Evolutionary conservation across 1,140 invertebrate species (phyloP).

Genomic region (Dreissena rostriformis): DNA sequence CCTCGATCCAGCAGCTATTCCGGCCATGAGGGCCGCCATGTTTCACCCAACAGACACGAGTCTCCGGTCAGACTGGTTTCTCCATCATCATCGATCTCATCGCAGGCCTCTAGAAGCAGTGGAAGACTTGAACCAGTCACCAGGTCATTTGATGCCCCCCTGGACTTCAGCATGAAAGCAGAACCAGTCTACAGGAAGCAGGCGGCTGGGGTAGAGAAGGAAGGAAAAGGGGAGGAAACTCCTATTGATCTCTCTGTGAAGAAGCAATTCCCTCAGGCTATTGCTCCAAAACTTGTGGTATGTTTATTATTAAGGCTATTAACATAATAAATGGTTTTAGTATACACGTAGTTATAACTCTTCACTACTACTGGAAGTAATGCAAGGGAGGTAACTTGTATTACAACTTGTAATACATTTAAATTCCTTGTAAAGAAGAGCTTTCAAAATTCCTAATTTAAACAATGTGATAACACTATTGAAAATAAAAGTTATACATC

Average conservation of each 20-base stretch:
- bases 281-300: slow-evolving; percentile 42
- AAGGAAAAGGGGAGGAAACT: slow-evolving; percentile 51
- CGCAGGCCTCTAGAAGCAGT: slow-evolving; percentile 11
- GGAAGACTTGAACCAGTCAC: slow-evolving; percentile 63
- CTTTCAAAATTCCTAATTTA: too few species aligned
- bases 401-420: too few species aligned
- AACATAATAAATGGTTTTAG: too few species aligned
- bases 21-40: slow-evolving; percentile 21
- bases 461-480: too few species aligned
- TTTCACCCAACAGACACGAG: slow-evolving; percentile 38
- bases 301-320: too few species aligned
- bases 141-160: slow-evolving; percentile 75
- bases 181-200: slow-evolving; percentile 7
- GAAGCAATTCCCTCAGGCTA: slow-evolving; percentile 49
- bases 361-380: too few species aligned
- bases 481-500: too few species aligned
- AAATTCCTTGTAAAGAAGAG: too few species aligned
- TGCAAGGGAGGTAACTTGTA: too few species aligned
- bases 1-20: slow-evolving; percentile 32
- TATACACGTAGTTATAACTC: too few species aligned
- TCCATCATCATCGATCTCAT: slow-evolving; percentile 13
- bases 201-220: neutral
- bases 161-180: slow-evolving; percentile 93
- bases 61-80: slow-evolving; percentile 37
- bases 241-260: slow-evolving; percentile 75